phyloP scores from a whole-genome alignment of 2,888 invertebrate species.

The Habrosyne pyritoides region DNA sequence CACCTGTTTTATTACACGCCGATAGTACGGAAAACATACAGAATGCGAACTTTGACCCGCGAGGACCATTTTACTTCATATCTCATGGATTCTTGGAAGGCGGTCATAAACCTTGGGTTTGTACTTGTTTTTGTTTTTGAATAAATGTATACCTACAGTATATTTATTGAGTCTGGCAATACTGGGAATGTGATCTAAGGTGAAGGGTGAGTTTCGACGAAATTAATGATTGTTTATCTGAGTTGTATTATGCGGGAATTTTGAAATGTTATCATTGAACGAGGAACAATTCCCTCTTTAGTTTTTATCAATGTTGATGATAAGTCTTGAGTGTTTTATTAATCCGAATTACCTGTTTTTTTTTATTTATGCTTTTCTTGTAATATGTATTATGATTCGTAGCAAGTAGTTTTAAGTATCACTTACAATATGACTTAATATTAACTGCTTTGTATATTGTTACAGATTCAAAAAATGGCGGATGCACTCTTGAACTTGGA shows the following conservation, averaged over 20 bases:
- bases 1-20: slow-evolving; percentile 86
- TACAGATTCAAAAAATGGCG: slow-evolving; percentile 87
- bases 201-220: not conserved
- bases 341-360: too few species aligned
- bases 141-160: slow-evolving; percentile 6
- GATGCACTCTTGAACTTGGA: slow-evolving; percentile 86
- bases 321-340: too few species aligned
- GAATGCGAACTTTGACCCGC: slow-evolving; percentile 85
- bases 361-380: too few species aligned
- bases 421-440: too few species aligned
- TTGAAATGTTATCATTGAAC: not conserved
- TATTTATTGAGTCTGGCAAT: not conserved
- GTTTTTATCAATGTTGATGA: too few species aligned
- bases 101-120: slow-evolving; percentile 91
- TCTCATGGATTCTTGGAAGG: slow-evolving; percentile 95
- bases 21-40: slow-evolving; percentile 86
- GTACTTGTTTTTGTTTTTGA: slow-evolving; percentile 17
- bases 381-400: too few species aligned
- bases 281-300: not conserved
- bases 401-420: too few species aligned
- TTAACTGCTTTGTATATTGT: not conserved
- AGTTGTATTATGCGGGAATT: not conserved
- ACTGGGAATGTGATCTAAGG: not conserved
- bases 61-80: slow-evolving; percentile 88
- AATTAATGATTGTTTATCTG: not conserved